A percentile compares a stretch with the other conserved stretches of the same genome.
These are phyloP conservation scores for Nezara viridula DNA, from an alignment of 2,888 invertebrate genomes.

Conservation along the genomic window DNA sequence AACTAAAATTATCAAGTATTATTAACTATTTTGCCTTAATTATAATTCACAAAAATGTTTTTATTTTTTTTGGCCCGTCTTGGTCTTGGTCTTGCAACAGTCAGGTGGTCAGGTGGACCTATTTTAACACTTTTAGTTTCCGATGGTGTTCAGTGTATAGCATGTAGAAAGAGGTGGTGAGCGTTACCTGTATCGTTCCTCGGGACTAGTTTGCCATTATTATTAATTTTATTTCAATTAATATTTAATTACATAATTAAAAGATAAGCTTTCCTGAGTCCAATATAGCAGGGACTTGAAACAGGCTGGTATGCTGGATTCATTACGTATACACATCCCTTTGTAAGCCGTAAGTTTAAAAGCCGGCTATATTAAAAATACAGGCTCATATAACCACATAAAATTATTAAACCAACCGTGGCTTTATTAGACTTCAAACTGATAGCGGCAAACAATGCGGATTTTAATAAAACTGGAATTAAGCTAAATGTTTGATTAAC, in stretches of 20 bases:
- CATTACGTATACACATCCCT: slow-evolving; percentile 28
- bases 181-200: too few relatives aligned
- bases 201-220: too few relatives aligned
- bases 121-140: too few relatives aligned
- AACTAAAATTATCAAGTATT: too few relatives aligned
- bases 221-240: neutral
- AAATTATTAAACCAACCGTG: slow-evolving; percentile 23
- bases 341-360: slow-evolving; percentile 1
- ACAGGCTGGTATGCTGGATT: neutral
- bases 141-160: too few relatives aligned
- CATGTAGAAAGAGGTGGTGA: too few relatives aligned
- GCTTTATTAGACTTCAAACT: slow-evolving; percentile 45
- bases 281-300: neutral
- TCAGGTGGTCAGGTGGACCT: too few relatives aligned
- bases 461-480: slow-evolving; percentile 39
- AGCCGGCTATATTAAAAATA: slow-evolving; percentile 36
- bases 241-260: neutral
- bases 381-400: slow-evolving; percentile 29
- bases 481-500: slow-evolving; percentile 27
- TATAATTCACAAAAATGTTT: too few relatives aligned
- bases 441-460: neutral
- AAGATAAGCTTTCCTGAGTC: neutral
- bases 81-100: too few relatives aligned
- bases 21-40: too few relatives aligned
- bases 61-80: too few relatives aligned